Evolutionary conservation across 2,113 vertebrate species (phyloP), one percentile per base, ranked within the genome.

Genomic region (Anseranas semipalmata): DNA sequence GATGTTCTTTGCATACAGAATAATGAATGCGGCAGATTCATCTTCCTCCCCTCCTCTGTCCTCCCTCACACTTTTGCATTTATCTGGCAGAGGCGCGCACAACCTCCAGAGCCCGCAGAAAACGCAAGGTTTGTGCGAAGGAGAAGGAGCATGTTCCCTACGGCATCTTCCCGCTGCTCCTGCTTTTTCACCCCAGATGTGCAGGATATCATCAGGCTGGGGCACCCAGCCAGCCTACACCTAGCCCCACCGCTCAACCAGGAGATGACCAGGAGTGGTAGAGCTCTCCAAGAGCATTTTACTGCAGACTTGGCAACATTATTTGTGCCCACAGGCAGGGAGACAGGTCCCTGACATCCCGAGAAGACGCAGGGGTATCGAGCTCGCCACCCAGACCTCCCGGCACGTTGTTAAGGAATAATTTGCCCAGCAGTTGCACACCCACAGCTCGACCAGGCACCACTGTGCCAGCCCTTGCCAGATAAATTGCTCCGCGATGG

Each of bases 1-100:
- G 95, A 96, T 96, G 96, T 93, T 86, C 93, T 95, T 63, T 71
- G 92, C 90, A 71, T 32, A 59, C 7, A 28, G 93, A 77, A 86
- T 94, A 92, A 94, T 0, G 14, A 90, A 92, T 41, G 85, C 2
- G 0, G 55, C 52, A 83, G 87, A 71, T 75, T 86, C 71, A 39
- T 63, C 87, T 59, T 78, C 87, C 73, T 74, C 50, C 62, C 65
- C 72, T 73, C 50, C 45, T 79, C 90, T 60, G 55, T 63, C 74
- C 83, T 94, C 84, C 60, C n/a, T 76, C 74, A 13, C 74, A 13
- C 62, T 79, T 71, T 37, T 19, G 6, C 85, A 92, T 89, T 93
- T 76, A 92, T 87, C 88, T n/a, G 62, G 37, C n/a, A 60, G 73
- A 83, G n/a, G 41, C 5, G 0, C 1, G 28, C 52, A 27, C 45